Conservation (phyloP, 2,888 invertebrate genomes). For the Calliopum simillimum region DNA sequence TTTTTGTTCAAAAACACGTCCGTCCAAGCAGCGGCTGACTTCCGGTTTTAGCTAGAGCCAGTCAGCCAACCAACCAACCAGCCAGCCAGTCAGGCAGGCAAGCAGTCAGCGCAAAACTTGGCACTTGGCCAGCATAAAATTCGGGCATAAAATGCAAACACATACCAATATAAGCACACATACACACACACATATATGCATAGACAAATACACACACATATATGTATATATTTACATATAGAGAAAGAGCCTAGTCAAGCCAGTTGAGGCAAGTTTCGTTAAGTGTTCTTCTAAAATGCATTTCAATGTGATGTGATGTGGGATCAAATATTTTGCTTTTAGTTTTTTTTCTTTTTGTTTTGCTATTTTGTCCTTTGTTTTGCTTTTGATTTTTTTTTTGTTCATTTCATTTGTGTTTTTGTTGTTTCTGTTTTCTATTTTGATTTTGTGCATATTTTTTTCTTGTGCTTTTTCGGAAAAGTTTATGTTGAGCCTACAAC, state of each 20-base stretch:
- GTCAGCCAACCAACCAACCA: background rate
- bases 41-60: slow-evolving; percentile 6
- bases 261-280: slow-evolving; percentile 27
- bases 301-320: slow-evolving; percentile 34
- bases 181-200: background rate
- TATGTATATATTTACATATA: background rate
- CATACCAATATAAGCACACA: slow-evolving; percentile 13
- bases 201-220: background rate
- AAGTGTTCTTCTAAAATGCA: slow-evolving; percentile 35
- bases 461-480: background rate
- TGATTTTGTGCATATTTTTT: background rate
- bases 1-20: slow-evolving; percentile 22
- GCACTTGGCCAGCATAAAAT: slow-evolving; percentile 50
- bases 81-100: background rate
- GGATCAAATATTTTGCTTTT: slow-evolving; percentile 30
- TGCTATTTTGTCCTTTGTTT: background rate
- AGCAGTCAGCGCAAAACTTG: slow-evolving; percentile 42
- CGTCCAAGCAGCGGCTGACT: slow-evolving; percentile 21
- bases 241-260: background rate
- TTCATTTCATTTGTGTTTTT: background rate
- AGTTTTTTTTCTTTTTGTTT: background rate
- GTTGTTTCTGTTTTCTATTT: background rate
- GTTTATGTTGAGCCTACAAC: slow-evolving; percentile 28
- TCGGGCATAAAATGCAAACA: slow-evolving; percentile 47
- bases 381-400: background rate